Evolutionary conservation across 1,140 invertebrate genomes (phyloP).

Genomic region (Metopolophium dirhodum): DNA sequence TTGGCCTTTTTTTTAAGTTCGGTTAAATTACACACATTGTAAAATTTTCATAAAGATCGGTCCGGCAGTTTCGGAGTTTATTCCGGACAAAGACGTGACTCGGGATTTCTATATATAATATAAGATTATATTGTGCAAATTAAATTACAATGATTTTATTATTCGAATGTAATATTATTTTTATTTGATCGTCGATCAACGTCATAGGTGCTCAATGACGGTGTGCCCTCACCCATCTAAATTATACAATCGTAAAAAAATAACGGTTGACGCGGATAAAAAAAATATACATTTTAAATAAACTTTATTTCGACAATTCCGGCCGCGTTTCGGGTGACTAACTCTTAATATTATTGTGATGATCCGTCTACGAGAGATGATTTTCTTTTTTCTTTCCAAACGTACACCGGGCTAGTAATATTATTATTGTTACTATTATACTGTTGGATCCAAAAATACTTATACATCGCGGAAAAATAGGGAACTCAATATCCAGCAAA

Average conservation of each 20-base stretch:
- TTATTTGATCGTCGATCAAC: not conserved
- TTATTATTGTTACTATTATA: not conserved
- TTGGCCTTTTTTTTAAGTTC: too few relatives aligned
- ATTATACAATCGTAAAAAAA: not conserved
- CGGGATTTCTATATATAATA: too few relatives aligned
- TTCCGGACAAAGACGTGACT: too few relatives aligned
- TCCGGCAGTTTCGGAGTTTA: too few relatives aligned
- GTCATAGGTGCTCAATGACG: not conserved
- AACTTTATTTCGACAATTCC: not conserved
- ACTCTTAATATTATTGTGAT: not conserved
- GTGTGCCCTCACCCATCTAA: not conserved
- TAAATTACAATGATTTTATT: too few relatives aligned
- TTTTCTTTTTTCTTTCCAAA: not conserved
- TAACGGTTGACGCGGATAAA: not conserved
- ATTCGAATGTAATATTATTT: too few relatives aligned
- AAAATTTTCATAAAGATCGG: too few relatives aligned
- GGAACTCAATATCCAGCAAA: not conserved
- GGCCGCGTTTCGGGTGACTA: not conserved
- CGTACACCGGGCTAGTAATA: not conserved
- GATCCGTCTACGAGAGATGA: not conserved
- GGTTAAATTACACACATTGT: too few relatives aligned
- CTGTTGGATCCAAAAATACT: not conserved
- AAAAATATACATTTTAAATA: not conserved
- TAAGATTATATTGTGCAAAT: too few relatives aligned
- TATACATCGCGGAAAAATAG: not conserved